These are phyloP conservation scores for Lasioglossum leucozonium DNA, from an alignment of 2,888 invertebrate genomes.

Conservation along the genomic window DNA sequence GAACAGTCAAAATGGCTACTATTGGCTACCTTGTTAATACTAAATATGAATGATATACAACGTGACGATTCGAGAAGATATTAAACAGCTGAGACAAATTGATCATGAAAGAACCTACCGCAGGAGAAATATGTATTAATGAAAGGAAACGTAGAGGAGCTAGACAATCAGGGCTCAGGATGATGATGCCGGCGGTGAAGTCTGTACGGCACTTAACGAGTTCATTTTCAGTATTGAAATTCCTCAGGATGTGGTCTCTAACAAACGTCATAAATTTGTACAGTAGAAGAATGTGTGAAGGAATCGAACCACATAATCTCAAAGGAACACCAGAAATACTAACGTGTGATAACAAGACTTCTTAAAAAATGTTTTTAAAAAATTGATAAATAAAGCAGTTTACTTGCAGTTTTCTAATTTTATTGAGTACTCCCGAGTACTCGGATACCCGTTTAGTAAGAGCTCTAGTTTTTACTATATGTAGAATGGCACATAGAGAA, in stretches of 20 bases:
- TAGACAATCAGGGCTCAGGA: background rate
- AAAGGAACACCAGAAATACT: background rate
- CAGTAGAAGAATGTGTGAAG: too few relatives aligned
- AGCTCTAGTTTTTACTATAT: constrained; percentile 22
- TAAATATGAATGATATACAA: background rate
- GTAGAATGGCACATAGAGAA: constrained; percentile 54
- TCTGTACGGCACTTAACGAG: background rate
- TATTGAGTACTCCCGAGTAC: background rate
- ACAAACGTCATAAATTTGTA: background rate
- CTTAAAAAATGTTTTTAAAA: background rate
- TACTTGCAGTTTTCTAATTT: background rate
- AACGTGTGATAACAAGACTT: background rate
- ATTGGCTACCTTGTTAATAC: too few relatives aligned
- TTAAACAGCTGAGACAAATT: background rate
- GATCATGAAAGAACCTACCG: background rate
- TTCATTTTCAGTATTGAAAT: background rate
- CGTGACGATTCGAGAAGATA: background rate
- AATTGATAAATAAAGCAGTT: background rate
- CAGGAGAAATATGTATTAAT: background rate
- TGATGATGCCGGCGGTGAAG: background rate
- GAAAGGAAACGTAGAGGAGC: background rate
- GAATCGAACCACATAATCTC: background rate
- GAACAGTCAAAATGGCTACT: too few relatives aligned
- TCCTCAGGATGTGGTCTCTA: background rate
- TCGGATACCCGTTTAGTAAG: background rate